Percentiles rank a stretch among this genome's conserved stretches.
These are phyloP conservation scores for Neoaliturus tenellus DNA, from an alignment of 2,888 invertebrate genomes.

Conservation along the genomic window DNA sequence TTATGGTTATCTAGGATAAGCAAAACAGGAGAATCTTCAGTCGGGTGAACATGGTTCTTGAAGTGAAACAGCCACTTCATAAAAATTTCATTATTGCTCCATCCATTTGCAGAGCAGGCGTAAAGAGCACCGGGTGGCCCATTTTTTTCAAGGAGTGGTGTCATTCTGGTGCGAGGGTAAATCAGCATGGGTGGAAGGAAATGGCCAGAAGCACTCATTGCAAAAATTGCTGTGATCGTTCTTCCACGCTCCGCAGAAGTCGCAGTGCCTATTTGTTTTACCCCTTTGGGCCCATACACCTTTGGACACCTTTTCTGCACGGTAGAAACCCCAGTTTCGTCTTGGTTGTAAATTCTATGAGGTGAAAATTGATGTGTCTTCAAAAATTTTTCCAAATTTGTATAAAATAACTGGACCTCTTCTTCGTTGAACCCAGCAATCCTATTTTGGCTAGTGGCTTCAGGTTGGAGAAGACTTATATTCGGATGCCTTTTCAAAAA, in stretches of 20 bases:
- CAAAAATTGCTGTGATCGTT: slow-evolving; percentile 71
- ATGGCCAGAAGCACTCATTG: slow-evolving; percentile 71
- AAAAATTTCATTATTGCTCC: slow-evolving; percentile 64
- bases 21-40: slow-evolving; percentile 12
- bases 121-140: slow-evolving; percentile 63
- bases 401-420: slow-evolving; percentile 66
- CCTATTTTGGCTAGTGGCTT: slow-evolving; percentile 67
- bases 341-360: slow-evolving; percentile 70
- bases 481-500: slow-evolving; percentile 43
- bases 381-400: slow-evolving; percentile 64
- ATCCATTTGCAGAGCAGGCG: slow-evolving; percentile 66
- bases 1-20: slow-evolving; percentile 65
- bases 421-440: slow-evolving; percentile 68
- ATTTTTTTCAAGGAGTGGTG: slow-evolving; percentile 65
- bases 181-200: slow-evolving; percentile 73
- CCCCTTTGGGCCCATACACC: slow-evolving; percentile 71
- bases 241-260: slow-evolving; percentile 70
- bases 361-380: slow-evolving; percentile 56
- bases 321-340: slow-evolving; percentile 71
- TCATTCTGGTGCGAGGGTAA: slow-evolving; percentile 71
- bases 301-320: slow-evolving; percentile 70
- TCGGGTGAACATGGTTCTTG: not conserved
- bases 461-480: slow-evolving; percentile 65
- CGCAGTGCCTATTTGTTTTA: slow-evolving; percentile 71
- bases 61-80: slow-evolving; percentile 54